phyloP scores from a whole-genome alignment of 2,888 invertebrate genomes.

The Drosophila cognata region DNA sequence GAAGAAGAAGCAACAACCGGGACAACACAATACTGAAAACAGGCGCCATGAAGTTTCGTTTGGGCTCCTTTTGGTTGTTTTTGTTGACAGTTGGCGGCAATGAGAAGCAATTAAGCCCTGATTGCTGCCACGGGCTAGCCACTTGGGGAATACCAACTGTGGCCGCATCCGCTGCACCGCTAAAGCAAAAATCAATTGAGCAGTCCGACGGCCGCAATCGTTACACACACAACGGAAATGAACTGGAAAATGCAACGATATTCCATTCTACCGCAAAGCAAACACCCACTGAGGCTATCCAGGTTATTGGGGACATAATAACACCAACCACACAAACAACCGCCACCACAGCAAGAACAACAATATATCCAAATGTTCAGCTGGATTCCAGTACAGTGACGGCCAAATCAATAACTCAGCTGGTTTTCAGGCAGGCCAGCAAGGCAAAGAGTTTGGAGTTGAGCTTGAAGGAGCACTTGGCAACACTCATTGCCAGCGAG shows the following conservation, averaged over 20 bases:
- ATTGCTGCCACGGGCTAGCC: constrained; percentile 58
- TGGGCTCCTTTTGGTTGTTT: constrained; percentile 80
- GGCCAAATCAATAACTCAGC: constrained; percentile 48
- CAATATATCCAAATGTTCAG: constrained; percentile 17
- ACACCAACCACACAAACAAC: constrained; percentile 22
- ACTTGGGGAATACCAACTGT: constrained; percentile 53
- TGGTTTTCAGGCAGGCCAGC: constrained; percentile 36
- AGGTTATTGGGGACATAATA: constrained; percentile 70
- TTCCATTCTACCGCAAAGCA: constrained; percentile 57
- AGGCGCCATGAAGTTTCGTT: constrained; percentile 77
- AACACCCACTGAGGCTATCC: constrained; percentile 24
- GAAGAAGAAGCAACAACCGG: background rate
- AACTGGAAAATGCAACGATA: constrained; percentile 69
- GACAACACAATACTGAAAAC: constrained; percentile 3
- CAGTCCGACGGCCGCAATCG: constrained; percentile 9
- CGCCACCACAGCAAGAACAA: constrained; percentile 1
- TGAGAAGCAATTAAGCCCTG: constrained; percentile 72
- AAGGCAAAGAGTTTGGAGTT: constrained; percentile 59
- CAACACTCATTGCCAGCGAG: constrained; percentile 59
- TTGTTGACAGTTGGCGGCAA: constrained; percentile 80
- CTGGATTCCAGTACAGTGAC: constrained; percentile 35
- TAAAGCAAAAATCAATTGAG: constrained; percentile 54
- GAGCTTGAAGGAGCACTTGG: constrained; percentile 68
- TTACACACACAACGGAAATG: constrained; percentile 62
- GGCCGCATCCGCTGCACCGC: constrained; percentile 37